A percentile compares a stretch with the other conserved stretches of the same genome.
phyloP scores from a whole-genome alignment of 2,888 invertebrate species.

The Endotricha flammealis region DNA sequence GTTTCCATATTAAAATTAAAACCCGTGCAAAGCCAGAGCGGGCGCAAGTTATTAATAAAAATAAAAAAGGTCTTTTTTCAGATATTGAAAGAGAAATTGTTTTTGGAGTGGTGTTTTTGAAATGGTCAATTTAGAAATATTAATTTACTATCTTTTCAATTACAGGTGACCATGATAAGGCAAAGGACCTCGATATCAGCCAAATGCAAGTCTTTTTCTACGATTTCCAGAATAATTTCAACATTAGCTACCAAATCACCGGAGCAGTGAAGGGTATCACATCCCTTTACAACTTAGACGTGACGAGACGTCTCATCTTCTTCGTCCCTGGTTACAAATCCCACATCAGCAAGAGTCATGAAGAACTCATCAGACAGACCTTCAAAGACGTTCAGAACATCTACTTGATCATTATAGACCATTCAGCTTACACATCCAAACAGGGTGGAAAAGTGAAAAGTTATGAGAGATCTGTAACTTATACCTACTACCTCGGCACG shows the following conservation, averaged over 20 bases:
- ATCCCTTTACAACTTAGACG: conserved; percentile 47
- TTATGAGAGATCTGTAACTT: conserved; percentile 58
- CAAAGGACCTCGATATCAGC: conserved; percentile 45
- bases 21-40: no score
- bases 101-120: not conserved
- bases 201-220: conserved; percentile 56
- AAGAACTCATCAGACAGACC: conserved; percentile 52
- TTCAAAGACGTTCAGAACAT: conserved; percentile 53
- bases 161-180: conserved; percentile 61
- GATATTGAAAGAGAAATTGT: not conserved
- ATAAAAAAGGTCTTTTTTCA: no score
- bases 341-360: conserved; percentile 52
- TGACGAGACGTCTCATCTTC: conserved; percentile 51
- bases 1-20: no score
- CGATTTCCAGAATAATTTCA: conserved; percentile 62
- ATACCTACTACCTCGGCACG: conserved; percentile 51
- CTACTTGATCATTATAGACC: conserved; percentile 62
- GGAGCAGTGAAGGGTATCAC: conserved; percentile 46
- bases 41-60: no score
- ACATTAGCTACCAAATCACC: conserved; percentile 46
- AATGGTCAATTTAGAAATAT: not conserved
- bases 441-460: conserved; percentile 50
- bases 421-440: conserved; percentile 56
- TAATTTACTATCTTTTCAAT: conserved; percentile 13
- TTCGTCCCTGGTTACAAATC: conserved; percentile 69